A percentile compares a stretch with the other conserved stretches of the same genome.
These are phyloP conservation scores for Dendrocincla fuliginosa DNA, from an alignment of 2,797 vertebrate genomes.

Conservation along the genomic window DNA sequence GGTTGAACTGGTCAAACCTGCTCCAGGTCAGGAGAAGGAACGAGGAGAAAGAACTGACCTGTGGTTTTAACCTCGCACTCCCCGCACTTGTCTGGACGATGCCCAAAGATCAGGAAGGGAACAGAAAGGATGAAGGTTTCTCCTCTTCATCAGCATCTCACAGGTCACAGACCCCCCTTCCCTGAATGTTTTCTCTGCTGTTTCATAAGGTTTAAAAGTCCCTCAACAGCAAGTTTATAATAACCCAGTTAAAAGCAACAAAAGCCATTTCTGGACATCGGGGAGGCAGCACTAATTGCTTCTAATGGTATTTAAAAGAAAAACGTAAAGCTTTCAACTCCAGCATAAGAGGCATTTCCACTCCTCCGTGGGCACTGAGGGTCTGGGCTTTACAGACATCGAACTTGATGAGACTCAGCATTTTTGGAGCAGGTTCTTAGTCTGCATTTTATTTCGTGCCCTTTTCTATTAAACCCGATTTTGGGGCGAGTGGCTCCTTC, in stretches of 20 bases:
- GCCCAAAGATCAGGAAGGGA: not conserved
- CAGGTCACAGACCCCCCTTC: not conserved
- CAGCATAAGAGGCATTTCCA: not conserved
- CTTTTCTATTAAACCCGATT: not conserved
- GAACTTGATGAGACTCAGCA: not conserved
- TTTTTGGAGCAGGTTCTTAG: not conserved
- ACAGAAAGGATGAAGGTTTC: not conserved
- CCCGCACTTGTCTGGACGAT: not conserved
- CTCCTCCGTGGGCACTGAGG: not conserved
- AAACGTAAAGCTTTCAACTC: not conserved
- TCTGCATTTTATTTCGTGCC: accelerated
- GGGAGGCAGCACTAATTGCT: constrained; percentile 6
- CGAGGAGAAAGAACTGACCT: not conserved
- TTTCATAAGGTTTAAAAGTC: not conserved
- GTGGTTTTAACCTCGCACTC: not conserved
- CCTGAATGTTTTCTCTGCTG: accelerated
- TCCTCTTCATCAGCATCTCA: not conserved
- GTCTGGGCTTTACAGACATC: not conserved
- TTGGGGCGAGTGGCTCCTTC: accelerated
- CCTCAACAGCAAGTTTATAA: not conserved
- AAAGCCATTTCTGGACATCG: not conserved
- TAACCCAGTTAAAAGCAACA: not conserved
- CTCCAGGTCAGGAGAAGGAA: accelerated
- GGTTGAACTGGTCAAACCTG: not conserved
- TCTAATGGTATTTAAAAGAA: not conserved